A percentile compares a stretch with the other conserved stretches of the same genome.
Conservation (phyloP, 2,888 invertebrate genomes). For the Ctenicera cuprea region DNA sequence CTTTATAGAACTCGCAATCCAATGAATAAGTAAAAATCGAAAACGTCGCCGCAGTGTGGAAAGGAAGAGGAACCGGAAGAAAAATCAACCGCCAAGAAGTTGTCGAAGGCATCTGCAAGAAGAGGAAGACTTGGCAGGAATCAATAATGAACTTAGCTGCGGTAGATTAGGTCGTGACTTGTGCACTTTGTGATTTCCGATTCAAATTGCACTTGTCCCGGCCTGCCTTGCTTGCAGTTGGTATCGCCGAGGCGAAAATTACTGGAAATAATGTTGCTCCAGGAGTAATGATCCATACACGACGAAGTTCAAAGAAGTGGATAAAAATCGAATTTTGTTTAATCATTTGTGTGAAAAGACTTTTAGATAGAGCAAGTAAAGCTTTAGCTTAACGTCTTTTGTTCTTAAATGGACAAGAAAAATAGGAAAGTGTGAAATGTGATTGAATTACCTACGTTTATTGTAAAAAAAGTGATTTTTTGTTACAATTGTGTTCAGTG, state of each 20-base stretch:
- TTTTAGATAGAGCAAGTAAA: background rate
- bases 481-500: too few relatives aligned
- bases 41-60: constrained; percentile 32
- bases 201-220: constrained; percentile 81
- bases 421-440: background rate
- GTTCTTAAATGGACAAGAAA: constrained; percentile 6
- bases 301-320: constrained; percentile 16
- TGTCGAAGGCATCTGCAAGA: constrained; percentile 40
- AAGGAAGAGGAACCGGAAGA: constrained; percentile 47
- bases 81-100: constrained; percentile 43
- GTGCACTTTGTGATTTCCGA: constrained; percentile 75
- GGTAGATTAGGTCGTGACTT: constrained; percentile 75
- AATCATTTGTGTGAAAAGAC: constrained; percentile 7
- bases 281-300: constrained; percentile 7
- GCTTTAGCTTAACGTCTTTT: background rate
- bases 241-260: constrained; percentile 6
- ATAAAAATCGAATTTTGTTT: constrained; percentile 15
- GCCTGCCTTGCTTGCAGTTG: constrained; percentile 73
- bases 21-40: constrained; percentile 50
- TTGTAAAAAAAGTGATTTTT: too few relatives aligned
- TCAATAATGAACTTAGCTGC: constrained; percentile 58
- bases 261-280: constrained; percentile 11
- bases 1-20: constrained; percentile 38
- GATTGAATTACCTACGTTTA: too few relatives aligned
- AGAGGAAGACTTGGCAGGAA: constrained; percentile 36